Percentiles rank a stretch among this genome's conserved stretches.
phyloP scores from a whole-genome alignment of 2,113 vertebrate genomes.

The Grammomys surdaster region DNA sequence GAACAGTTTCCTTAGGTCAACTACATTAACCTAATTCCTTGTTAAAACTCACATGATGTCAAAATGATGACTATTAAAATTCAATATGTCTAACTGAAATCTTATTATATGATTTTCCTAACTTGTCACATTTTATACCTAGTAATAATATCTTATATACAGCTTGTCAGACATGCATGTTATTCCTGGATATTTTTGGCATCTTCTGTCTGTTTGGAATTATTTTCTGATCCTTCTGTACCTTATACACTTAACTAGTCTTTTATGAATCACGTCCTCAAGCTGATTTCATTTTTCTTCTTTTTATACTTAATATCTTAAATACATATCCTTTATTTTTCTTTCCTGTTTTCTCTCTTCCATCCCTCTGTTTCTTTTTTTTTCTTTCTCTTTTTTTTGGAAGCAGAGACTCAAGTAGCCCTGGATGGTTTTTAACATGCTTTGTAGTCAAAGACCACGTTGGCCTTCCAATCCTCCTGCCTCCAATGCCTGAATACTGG shows the following conservation, averaged over 20 bases:
- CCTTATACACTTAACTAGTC: neutral
- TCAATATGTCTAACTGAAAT: slow-evolving; percentile 14
- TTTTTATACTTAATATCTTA: neutral
- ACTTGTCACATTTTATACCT: slow-evolving; percentile 13
- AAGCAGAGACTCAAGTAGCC: neutral
- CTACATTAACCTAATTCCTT: neutral
- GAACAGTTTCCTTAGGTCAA: neutral
- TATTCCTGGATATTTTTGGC: slow-evolving; percentile 8
- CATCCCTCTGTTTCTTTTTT: neutral
- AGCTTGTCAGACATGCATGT: neutral
- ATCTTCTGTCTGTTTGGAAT: neutral
- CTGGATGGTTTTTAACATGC: neutral
- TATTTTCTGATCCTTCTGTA: neutral
- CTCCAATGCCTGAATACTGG: neutral
- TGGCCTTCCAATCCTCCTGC: neutral
- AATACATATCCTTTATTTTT: neutral
- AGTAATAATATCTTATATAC: slow-evolving; percentile 26
- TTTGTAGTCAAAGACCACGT: neutral
- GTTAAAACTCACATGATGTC: slow-evolving; percentile 26
- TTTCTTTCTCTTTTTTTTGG: no score
- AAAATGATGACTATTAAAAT: slow-evolving; percentile 39
- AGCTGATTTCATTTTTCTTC: slow-evolving; percentile 25
- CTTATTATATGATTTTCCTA: neutral
- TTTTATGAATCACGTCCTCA: slow-evolving; percentile 34
- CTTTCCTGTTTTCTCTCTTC: neutral